These are phyloP conservation scores for Pinctada fucata DNA, from an alignment of 2,888 invertebrate species.

Conservation along the genomic window DNA sequence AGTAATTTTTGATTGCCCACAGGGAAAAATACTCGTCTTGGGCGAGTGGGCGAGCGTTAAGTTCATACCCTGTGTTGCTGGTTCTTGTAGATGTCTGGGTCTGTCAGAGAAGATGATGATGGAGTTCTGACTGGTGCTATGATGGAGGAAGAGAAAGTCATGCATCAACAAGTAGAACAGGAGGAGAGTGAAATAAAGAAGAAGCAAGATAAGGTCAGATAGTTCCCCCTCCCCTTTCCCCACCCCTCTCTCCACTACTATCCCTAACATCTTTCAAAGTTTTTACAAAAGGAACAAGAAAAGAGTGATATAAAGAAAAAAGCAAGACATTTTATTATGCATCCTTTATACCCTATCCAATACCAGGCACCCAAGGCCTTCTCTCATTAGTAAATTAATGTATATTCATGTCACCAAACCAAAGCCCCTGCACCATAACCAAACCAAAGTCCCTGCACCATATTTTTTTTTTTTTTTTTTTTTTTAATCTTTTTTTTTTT, in stretches of 20 bases:
- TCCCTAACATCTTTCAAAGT: neutral
- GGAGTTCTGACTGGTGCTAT: slow-evolving; percentile 46
- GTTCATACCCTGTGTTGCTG: too few species aligned
- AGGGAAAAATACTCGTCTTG: too few species aligned
- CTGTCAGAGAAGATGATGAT: neutral
- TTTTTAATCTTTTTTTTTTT: too few species aligned
- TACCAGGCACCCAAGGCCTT: neutral
- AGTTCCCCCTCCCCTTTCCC: neutral
- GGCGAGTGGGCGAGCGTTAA: too few species aligned
- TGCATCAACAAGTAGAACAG: slow-evolving; percentile 47
- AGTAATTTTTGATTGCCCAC: too few species aligned
- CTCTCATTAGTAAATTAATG: neutral
- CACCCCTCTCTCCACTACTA: neutral
- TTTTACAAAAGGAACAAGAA: slow-evolving; percentile 42
- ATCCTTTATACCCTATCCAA: neutral
- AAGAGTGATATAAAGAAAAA: slow-evolving; percentile 47
- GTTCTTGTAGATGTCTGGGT: too few species aligned
- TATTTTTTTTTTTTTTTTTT: neutral
- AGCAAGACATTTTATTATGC: slow-evolving; percentile 46
- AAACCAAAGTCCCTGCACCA: neutral
- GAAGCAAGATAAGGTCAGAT: slow-evolving; percentile 50
- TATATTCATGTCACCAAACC: neutral
- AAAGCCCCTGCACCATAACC: neutral
- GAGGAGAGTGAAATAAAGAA: slow-evolving; percentile 47
- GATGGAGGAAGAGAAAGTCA: slow-evolving; percentile 53